Conservation (phyloP, 2,113 vertebrate species). For the Antechinus flavipes region DNA sequence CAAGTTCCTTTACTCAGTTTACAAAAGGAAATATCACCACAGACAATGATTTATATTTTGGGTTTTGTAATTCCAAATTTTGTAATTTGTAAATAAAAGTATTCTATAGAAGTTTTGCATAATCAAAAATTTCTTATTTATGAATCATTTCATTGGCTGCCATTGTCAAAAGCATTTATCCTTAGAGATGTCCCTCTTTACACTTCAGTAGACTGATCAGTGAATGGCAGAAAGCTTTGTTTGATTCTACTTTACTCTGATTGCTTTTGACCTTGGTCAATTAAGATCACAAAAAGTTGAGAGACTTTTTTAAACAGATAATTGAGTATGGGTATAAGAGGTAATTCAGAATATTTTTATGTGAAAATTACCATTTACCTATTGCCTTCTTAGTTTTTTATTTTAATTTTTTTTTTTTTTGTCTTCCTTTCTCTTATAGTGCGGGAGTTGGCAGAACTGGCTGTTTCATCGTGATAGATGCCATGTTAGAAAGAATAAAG, state of each 20-base stretch:
- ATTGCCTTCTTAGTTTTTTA: background rate
- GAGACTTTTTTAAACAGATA: constrained; percentile 6
- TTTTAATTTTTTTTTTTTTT: background rate
- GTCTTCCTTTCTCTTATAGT: constrained; percentile 82
- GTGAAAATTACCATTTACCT: background rate
- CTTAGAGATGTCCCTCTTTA: background rate
- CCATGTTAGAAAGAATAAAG: constrained; percentile 99
- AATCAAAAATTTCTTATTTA: background rate
- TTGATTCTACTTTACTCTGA: background rate
- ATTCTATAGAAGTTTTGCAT: background rate
- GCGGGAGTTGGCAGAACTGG: constrained; percentile 98
- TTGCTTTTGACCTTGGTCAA: constrained; percentile 32
- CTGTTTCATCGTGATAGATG: constrained; percentile 99
- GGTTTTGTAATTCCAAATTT: background rate
- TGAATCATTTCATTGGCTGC: constrained; percentile 1
- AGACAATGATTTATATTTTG: background rate
- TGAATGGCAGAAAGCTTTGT: background rate
- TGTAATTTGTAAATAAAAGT: background rate
- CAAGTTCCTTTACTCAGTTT: constrained; percentile 10
- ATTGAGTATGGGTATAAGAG: constrained; percentile 16
- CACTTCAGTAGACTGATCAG: background rate
- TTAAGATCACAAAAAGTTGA: background rate
- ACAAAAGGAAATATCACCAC: constrained; percentile 12
- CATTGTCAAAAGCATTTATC: background rate
- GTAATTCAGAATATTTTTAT: background rate